phyloP scores from a whole-genome alignment of 2,113 vertebrate genomes.

The Neolamprologus sp. region DNA sequence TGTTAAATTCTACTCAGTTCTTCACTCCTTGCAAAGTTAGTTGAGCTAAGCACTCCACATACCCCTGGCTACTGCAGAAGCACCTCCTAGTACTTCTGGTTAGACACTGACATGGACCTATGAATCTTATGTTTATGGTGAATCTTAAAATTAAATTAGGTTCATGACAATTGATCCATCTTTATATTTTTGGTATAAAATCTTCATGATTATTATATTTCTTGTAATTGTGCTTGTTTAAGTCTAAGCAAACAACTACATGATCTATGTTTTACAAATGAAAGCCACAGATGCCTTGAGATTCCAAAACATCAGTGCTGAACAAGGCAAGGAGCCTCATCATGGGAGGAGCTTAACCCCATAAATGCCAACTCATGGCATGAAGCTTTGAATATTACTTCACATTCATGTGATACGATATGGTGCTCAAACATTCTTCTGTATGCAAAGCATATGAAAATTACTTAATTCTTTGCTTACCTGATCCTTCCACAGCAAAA shows the following conservation, averaged over 20 bases:
- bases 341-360: background rate
- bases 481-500: constrained; percentile 93
- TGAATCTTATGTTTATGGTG: background rate
- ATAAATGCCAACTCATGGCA: background rate
- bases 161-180: background rate
- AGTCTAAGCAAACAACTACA: background rate
- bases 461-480: constrained; percentile 51
- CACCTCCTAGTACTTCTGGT: background rate
- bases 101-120: background rate
- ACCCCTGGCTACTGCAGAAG: background rate
- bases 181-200: background rate
- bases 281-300: background rate
- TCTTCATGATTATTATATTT: background rate
- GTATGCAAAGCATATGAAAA: background rate
- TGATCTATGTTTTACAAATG: background rate
- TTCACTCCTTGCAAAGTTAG: background rate
- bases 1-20: background rate
- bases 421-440: background rate
- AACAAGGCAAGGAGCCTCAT: background rate
- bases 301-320: background rate
- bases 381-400: background rate
- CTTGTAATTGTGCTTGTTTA: background rate
- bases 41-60: background rate
- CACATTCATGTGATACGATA: background rate
- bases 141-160: background rate